Base-by-base conservation (phyloP, 2,888 invertebrate genomes). In the Sphinx pinastri region DNA sequence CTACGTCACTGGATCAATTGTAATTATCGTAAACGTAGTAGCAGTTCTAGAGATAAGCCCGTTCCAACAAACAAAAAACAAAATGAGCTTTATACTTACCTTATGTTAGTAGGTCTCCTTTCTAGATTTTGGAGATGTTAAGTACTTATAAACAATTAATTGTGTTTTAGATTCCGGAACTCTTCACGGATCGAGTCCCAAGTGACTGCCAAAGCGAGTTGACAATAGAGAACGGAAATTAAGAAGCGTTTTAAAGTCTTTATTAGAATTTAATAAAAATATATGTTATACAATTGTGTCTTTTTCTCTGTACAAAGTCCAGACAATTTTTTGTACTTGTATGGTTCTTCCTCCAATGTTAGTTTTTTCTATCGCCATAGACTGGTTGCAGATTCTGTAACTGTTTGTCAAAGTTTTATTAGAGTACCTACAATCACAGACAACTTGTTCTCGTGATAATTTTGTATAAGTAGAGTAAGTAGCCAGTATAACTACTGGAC, bases 121-220 rank as follows among this genome's bases (percentile, higher is more conserved):
- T 8, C 5, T 38, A 38, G 8, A 7, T 7, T 38, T 38, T 38
- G 38, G 5, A 38, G 4, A 8, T 2, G 8, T 38, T 7, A 2
- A 38, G 2, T 70, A n/a, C 4, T 49, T 51, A 0, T 67, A 25
- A 38, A 38, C 38, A 38, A 31, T 60, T 38, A 49, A 59, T 31
- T 58, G n/a, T 69, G 60, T 89, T 88, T 60, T 89, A 94, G 94
- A 87, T 94, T 75, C 93, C 94, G 47, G 93, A 94, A 78, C 80
- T 94, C 70, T 94, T 94, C 78, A 93, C 94, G 54, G 94, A 94
- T 75, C 83, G 92, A 75, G 91, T 93, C 68, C 93, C 93, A 4
- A 94, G 93, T 75, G 94, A 94, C 72, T 94, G 94, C 74, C 92
- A 93, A 82, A 93, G 93, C 79, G 93, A 94, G 81, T 71, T 92